Evolutionary conservation across 37 sponge, comb jelly and placozoan genomes (phyloP), one percentile per base, ranked within the genome.

Genomic region (Ianthella basta): DNA sequence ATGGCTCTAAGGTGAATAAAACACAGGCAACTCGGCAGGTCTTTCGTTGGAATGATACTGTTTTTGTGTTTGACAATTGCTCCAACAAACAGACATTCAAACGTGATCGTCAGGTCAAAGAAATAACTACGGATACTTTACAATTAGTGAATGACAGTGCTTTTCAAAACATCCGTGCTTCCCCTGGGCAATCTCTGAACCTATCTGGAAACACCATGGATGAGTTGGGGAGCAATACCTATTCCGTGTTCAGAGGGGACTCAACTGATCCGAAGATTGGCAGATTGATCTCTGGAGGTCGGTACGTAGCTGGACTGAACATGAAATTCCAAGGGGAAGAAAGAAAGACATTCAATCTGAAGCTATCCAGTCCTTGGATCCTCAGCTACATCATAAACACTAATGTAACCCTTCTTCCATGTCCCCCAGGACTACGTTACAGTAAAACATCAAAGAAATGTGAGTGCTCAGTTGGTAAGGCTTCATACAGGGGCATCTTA

Each of bases 201-300:
- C 50, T 44, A 44, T 8, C 50, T 8, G 8, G 50, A 10, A 44
- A 44, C 6, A 44, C 50, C 6, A 44, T 10, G 50, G 40, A 75
- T 75, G 78, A 75, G 40, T 75, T 75, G 38, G 53, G 78, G 24
- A 0, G 40, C 13, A 24, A 39, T 1, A 23, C 78, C 15, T 50
- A 40, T 19, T 75, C 78, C 6, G 78, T 75, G n/a, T 75, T 75
- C 54, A 36, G 78, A 50, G 44, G 54, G 12, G 78, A 75, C 40
- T 75, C 78, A 24, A 19, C 0, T 36, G 25, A 75, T 36, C 44
- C 78, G 16, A 36, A 41, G 13, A 41, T 13, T 36, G 78, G 78
- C 18, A 75, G 40, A n/a, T 1, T 75, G 44, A 13, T 32, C 39
- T 32, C 32, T 53, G 37, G 44, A 19, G n/a, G 40, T 29, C 64